Evolutionary conservation across 2,888 invertebrate genomes (phyloP), one percentile per base, ranked within the genome.

Genomic region (Biston stratarius): DNA sequence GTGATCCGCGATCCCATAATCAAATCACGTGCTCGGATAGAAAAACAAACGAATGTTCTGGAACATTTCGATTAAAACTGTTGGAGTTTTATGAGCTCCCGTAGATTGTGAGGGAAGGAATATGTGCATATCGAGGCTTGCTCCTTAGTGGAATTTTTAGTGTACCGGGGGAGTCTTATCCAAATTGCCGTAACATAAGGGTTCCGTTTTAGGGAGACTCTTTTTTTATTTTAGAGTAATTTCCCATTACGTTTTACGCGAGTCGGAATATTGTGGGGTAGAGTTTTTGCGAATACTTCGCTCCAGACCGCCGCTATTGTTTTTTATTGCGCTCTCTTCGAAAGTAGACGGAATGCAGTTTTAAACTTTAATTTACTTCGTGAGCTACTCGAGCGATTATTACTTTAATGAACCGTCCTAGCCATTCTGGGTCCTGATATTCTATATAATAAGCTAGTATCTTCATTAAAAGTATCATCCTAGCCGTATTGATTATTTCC

Each of bases 141-240:
- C 83, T 79, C 83, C 86, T 86, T 84, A 88, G 88, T 85, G 89
- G 89, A 89, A 88, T 90, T 88, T 90, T 89, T 90, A 88, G 87
- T 86, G 86, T 86, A 82, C 80, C 83, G 81, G 81, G 89, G 88
- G 89, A 87, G 86, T 84, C 85, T 89, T 89, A 90, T 85, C 89
- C 89, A 90, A 91, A 90, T 90, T 89, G 88, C 88, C 88, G 89
- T 84, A 87, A 89, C 90, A 83, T 87, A 83, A 84, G 90, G 90
- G 88, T 85, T 83, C 83, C 81, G 77, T 77, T 79, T 72, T 82
- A 82, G 88, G 88, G 87, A 84, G 84, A 79, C 81, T 84, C 67
- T 88, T 89, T 84, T 90, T 90, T 89, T 90, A 90, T 90, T 90
- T 90, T 91, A 90, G 85, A 90, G 90, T 90, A 90, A 90, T 91